Conservation (phyloP, 2,888 invertebrate genomes). For the Ephialtes manifestator region DNA sequence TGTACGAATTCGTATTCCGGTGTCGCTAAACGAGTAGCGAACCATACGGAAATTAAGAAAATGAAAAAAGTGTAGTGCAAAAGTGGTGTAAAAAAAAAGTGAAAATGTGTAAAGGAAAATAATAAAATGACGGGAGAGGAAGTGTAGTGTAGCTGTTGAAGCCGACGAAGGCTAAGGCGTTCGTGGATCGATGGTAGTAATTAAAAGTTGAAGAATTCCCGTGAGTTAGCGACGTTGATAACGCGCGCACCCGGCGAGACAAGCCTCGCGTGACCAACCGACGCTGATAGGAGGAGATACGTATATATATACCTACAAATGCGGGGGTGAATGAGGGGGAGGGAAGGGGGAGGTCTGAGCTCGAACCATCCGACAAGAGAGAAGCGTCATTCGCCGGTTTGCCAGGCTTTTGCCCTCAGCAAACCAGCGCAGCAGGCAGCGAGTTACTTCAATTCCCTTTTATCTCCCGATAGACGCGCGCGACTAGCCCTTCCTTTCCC, state of each 20-base stretch:
- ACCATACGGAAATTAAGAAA: constrained; percentile 47
- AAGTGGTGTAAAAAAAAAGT: not conserved
- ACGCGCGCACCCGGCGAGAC: constrained; percentile 66
- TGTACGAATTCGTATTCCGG: not conserved
- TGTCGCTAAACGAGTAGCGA: not conserved
- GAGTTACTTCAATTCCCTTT: constrained; percentile 69
- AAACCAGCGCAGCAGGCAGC: constrained; percentile 52
- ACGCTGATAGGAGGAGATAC: constrained; percentile 60
- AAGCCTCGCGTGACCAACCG: constrained; percentile 69
- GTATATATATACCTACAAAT: not conserved
- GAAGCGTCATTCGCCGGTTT: constrained; percentile 61
- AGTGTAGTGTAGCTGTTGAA: constrained; percentile 42
- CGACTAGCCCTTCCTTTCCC: constrained; percentile 16
- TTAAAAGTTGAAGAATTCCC: constrained; percentile 67
- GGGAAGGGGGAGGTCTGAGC: not conserved
- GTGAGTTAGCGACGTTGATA: constrained; percentile 69
- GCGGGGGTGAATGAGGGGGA: constrained; percentile 1
- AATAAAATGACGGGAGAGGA: not conserved
- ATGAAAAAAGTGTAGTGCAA: not conserved
- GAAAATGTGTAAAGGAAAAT: not conserved
- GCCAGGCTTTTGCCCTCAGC: constrained; percentile 18
- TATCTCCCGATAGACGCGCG: constrained; percentile 65
- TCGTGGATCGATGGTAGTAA: constrained; percentile 64
- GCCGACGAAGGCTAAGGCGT: constrained; percentile 57
- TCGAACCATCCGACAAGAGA: constrained; percentile 48